Evolutionary conservation across 2,888 invertebrate genomes (phyloP), one percentile per base, ranked within the genome.

Genomic region (Machimus rusticus): DNA sequence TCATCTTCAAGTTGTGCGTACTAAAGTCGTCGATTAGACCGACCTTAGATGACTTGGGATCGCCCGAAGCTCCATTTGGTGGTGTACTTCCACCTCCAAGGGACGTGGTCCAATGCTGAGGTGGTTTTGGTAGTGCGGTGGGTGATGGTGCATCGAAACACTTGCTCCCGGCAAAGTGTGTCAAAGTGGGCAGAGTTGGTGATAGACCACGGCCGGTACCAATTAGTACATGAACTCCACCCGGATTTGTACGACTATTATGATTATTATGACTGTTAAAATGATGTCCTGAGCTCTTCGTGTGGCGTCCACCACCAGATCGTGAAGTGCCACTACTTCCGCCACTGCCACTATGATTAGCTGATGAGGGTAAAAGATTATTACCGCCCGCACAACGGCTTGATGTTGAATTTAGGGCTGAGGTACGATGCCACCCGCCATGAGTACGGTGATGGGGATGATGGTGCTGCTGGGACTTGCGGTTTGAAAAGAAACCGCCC

Each of bases 141-240:
- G 97, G 96, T 87, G 96, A 95, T 84, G 97, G 97, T 87, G 97
- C 96, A 90, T 96, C 96, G 91, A 96, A 96, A 94, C 96, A 97
- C 92, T 96, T 97, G 91, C 96, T 96, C 91, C 95, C 96, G 89
- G 97, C 97, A 92, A 93, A 93, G 91, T 92, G 92, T 90, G 92
- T 92, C 89, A 92, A 90, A 89, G 92, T 92, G 76, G 92, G 92
- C 91, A 92, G 90, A 57, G 90, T 90, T 88, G 91, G 92, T 87
- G 92, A 92, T 89, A 91, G 90, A 77, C 89, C 89, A 87, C 89
- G 81, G 14, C 87, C 77, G 66, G 66, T 39, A 46, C 88, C 88
- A 55, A 86, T 86, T 51, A 88, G 43, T 23, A 88, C 84, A 84
- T 88, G 88, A n/a, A 88, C 87, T 76, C 87, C 88, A 87, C 88